Conservation (phyloP, 1,140 invertebrate species). For the Acromyrmex echinatior region DNA sequence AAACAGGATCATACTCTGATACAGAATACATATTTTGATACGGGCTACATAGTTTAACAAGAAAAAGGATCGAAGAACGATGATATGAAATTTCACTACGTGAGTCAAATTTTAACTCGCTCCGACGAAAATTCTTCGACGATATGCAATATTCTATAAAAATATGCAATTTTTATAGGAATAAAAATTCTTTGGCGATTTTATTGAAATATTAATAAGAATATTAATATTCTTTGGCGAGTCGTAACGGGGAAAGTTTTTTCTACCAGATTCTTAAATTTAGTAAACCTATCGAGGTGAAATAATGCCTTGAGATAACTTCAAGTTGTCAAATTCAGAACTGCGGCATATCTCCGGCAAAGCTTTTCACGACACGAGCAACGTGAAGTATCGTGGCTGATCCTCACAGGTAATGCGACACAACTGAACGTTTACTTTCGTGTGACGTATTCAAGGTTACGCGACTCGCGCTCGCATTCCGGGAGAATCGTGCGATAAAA, state of each 20-base stretch:
- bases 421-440: neutral
- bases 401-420: neutral
- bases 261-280: neutral
- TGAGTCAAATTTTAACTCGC: neutral
- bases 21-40: too few relatives aligned
- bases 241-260: neutral
- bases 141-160: neutral
- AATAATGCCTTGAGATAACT: too few relatives aligned
- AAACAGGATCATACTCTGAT: too few relatives aligned
- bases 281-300: neutral
- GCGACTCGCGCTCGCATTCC: neutral
- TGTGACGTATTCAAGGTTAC: neutral
- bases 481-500: neutral
- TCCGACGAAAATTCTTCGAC: neutral
- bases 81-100: neutral
- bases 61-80: too few relatives aligned
- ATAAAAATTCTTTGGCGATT: neutral
- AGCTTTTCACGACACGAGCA: neutral
- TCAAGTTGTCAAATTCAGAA: neutral
- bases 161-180: neutral
- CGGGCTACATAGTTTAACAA: too few relatives aligned
- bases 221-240: neutral
- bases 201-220: slow-evolving; percentile 7
- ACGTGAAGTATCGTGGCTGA: neutral
- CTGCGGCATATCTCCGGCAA: neutral